A percentile compares a stretch with the other conserved stretches of the same genome.
These are phyloP conservation scores for Chrysomallon squamiferum DNA, from an alignment of 1,140 invertebrate genomes.

Conservation along the genomic window DNA sequence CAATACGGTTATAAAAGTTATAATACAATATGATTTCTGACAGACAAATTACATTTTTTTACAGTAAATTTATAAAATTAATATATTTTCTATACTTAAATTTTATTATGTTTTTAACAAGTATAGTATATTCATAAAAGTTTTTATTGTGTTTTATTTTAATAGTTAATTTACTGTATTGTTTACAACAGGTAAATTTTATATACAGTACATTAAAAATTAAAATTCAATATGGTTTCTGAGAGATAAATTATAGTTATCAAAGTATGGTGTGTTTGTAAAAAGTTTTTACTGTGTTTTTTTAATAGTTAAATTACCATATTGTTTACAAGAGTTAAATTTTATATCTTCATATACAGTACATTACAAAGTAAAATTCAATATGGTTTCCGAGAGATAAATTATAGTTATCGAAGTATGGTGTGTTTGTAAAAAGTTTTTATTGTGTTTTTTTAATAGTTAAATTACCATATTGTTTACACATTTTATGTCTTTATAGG, in stretches of 20 bases:
- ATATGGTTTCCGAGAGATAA: background rate
- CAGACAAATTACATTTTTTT: too few species aligned
- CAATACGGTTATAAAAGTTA: too few species aligned
- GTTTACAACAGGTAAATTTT: background rate
- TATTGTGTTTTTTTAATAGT: background rate
- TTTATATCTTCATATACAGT: background rate
- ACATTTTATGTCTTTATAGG: slow-evolving; percentile 29
- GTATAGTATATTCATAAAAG: background rate
- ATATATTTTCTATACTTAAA: too few species aligned
- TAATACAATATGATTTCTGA: too few species aligned
- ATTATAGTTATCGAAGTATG: slow-evolving; percentile 1
- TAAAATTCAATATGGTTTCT: slow-evolving; percentile 1
- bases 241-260: slow-evolving; percentile 1
- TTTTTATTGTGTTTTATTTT: background rate
- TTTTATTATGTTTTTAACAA: background rate
- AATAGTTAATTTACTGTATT: background rate
- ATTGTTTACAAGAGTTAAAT: background rate
- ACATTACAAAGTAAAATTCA: background rate
- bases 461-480: background rate
- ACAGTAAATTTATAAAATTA: too few species aligned
- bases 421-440: background rate
- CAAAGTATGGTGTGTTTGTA: background rate
- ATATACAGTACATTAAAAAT: background rate
- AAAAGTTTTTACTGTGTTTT: background rate
- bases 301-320: background rate